These are phyloP conservation scores for Ptychoptera albimana DNA, from an alignment of 2,888 invertebrate genomes.

Conservation along the genomic window DNA sequence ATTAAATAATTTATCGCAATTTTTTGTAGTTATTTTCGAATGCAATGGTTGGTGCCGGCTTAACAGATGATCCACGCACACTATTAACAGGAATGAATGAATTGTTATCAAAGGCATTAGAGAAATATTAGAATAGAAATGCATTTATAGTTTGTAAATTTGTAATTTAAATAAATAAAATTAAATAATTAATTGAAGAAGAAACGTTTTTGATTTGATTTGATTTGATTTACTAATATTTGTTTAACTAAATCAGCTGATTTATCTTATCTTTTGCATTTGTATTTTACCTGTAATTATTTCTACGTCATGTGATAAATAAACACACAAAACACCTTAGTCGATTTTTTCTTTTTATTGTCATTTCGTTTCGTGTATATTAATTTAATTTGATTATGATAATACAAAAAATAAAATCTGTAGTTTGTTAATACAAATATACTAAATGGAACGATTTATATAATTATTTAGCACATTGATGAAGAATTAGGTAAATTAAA, in stretches of 20 bases:
- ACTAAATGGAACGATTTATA: no score
- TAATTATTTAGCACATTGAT: no score
- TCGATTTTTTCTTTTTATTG: no score
- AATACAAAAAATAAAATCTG: no score
- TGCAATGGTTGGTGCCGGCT: conserved; percentile 88
- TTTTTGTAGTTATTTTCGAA: conserved; percentile 57
- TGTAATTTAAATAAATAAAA: background rate
- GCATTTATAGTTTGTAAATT: background rate
- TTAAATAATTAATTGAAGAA: background rate
- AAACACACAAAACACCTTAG: no score
- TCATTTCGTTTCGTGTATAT: no score
- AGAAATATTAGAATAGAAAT: conserved; percentile 42
- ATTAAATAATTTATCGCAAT: background rate
- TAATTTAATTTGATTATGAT: no score
- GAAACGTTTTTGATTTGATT: background rate
- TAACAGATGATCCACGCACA: conserved; percentile 79
- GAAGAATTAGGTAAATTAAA: no score
- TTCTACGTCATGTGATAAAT: no score
- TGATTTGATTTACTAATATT: background rate
- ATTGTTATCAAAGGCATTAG: conserved; percentile 61
- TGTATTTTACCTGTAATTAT: no score
- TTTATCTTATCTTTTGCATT: no score
- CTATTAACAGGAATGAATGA: conserved; percentile 77
- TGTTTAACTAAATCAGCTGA: background rate
- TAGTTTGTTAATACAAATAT: no score